Percentiles rank a stretch among this genome's conserved stretches.
phyloP scores from a whole-genome alignment of 2,797 vertebrate species.

The Eremophila alpestris region DNA sequence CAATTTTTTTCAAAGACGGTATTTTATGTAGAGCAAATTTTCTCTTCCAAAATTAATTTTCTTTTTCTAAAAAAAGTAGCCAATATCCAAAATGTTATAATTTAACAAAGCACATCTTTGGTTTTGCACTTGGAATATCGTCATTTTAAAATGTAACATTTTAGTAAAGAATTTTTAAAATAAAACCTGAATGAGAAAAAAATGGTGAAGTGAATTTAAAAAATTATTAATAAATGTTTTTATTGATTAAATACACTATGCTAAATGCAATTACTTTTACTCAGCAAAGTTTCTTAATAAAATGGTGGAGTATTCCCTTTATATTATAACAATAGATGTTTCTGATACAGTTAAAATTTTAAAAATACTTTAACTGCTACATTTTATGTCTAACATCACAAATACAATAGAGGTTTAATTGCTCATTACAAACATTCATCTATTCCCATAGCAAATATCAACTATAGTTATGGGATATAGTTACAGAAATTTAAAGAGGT shows the following conservation, averaged over 20 bases:
- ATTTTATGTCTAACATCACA: background rate
- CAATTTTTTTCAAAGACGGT: background rate
- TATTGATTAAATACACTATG: background rate
- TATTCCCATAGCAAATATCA: background rate
- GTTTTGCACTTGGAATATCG: background rate
- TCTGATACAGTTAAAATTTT: background rate
- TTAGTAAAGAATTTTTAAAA: background rate
- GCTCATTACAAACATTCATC: background rate
- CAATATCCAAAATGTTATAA: background rate
- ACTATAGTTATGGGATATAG: background rate
- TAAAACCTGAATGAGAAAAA: background rate
- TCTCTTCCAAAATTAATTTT: background rate
- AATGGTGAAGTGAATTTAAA: background rate
- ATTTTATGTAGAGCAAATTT: background rate
- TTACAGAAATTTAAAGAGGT: background rate
- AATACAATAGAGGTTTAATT: background rate
- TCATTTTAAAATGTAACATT: background rate
- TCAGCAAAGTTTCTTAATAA: background rate
- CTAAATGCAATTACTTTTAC: background rate
- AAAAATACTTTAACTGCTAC: background rate
- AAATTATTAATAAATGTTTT: background rate
- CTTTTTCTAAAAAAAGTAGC: fast-evolving
- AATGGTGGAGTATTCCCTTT: background rate
- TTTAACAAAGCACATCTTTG: background rate
- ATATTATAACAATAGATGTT: background rate